Evolutionary conservation across 2,888 invertebrate genomes (phyloP).

Genomic region (Pammene fasciana): DNA sequence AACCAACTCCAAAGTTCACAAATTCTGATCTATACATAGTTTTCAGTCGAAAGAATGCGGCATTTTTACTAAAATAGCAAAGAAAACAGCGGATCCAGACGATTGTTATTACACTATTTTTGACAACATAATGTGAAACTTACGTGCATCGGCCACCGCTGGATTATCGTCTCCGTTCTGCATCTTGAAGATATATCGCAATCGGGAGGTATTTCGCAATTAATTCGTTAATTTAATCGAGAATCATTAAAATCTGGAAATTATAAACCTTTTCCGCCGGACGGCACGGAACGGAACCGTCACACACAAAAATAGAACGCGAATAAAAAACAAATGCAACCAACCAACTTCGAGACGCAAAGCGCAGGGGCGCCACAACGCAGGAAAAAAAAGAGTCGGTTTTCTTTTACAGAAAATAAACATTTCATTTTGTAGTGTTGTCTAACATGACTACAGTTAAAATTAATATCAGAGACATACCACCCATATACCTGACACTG

Average conservation of each 20-base stretch:
- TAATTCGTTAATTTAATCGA: slow-evolving; percentile 64
- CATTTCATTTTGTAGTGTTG: slow-evolving; percentile 1
- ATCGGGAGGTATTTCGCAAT: slow-evolving; percentile 65
- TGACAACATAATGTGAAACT: slow-evolving; percentile 68
- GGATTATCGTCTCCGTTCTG: slow-evolving; percentile 79
- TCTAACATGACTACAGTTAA: neutral
- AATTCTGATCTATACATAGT: slow-evolving; percentile 44
- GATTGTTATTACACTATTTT: slow-evolving; percentile 67
- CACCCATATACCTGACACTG: too few relatives aligned
- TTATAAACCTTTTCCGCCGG: slow-evolving; percentile 67
- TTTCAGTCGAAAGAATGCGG: slow-evolving; percentile 44
- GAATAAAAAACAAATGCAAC: slow-evolving; percentile 79
- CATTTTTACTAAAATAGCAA: slow-evolving; percentile 54
- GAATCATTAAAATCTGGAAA: slow-evolving; percentile 74
- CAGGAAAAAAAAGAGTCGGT: slow-evolving; percentile 42
- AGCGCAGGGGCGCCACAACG: slow-evolving; percentile 49
- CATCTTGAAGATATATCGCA: slow-evolving; percentile 71
- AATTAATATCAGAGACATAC: too few relatives aligned
- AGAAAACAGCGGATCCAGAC: slow-evolving; percentile 64
- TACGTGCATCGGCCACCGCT: slow-evolving; percentile 70
- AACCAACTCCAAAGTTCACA: slow-evolving; percentile 54
- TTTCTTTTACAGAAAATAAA: slow-evolving; percentile 34
- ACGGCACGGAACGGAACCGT: slow-evolving; percentile 80
- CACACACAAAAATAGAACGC: slow-evolving; percentile 84
- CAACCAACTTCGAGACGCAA: slow-evolving; percentile 58